Evolutionary conservation across 2,797 vertebrate species (phyloP).

Genomic region (Gymnothorax javanicus): DNA sequence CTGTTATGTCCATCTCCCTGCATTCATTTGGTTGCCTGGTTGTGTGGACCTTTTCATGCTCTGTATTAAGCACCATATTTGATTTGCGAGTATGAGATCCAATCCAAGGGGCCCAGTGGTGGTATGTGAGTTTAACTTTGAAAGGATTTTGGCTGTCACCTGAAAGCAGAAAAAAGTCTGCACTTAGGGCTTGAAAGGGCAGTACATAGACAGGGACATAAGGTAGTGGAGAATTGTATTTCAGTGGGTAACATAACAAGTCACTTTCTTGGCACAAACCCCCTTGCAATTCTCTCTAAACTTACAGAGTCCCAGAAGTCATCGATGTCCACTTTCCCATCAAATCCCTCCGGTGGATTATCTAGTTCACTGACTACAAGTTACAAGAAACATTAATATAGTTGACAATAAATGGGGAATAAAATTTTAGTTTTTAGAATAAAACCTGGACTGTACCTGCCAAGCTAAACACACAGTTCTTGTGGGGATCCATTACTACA

Average conservation of each 20-base stretch:
- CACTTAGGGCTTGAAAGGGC: not conserved
- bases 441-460: not conserved
- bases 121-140: not conserved
- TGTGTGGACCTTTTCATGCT: not conserved
- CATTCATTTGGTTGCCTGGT: not conserved
- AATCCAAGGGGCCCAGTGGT: conserved; percentile 23
- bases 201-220: not conserved
- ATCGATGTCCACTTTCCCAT: conserved; percentile 1
- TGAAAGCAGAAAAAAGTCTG: not conserved
- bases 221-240: not conserved
- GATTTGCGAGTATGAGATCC: conserved; percentile 6
- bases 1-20: conserved; percentile 4
- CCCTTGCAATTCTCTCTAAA: conserved; percentile 6
- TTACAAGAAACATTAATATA: not conserved
- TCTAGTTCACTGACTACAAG: conserved; percentile 14
- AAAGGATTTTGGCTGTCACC: not conserved
- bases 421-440: not conserved
- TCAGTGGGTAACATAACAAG: not conserved
- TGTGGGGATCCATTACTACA: conserved; percentile 13
- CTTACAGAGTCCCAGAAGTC: conserved; percentile 19
- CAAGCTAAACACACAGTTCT: not conserved
- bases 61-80: not conserved
- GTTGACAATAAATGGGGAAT: not conserved
- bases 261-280: conserved; percentile 18
- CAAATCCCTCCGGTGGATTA: not conserved